Evolutionary conservation across 2,113 vertebrate species (phyloP), one percentile per base, ranked within the genome.

Genomic region (Isurus oxyrinchus): DNA sequence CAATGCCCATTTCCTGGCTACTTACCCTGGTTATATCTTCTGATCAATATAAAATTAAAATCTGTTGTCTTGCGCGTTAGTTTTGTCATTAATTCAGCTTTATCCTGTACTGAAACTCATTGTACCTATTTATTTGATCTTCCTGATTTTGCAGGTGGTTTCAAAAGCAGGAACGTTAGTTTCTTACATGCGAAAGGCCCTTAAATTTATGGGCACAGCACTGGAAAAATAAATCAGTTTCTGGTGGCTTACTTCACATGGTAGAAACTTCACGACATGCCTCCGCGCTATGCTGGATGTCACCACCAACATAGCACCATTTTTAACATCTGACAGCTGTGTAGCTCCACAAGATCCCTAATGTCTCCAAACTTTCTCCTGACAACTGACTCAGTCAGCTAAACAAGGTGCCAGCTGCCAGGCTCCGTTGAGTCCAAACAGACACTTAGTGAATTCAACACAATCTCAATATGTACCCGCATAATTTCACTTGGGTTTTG

Each of bases 301-400:
- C 84, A 76, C 59, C 40, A 61, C 13, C 93, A 91, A 14, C 76
- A 61, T 21, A 97, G 97, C 97, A 97, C 97, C 97, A 97, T 97
- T 98, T 98, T 98, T 98, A 98, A 98, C 98, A 97, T 97, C 97
- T 96, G 97, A 97, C 98, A 98, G 98, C 98, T 98, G 98, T 96
- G 97, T 97, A 97, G 97, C 98, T 98, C 98, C 97, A 98, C 97
- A 97, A 97, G 97, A 97, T 98, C 98, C 98, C 97, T 97, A 31
- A 88, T 96, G 96, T 97, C 97, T 97, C 97, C 67, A 63, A 97
- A 96, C 79, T 31, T 96, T 93, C 59, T 95, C 25, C 90, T 90
- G 27, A 67, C 97, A 98, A 97, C 97, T 96, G 97, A 96, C 96
- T 69, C 40, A 53, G 86, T 40, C 25, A 57, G 1, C 97, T 96